A percentile compares a stretch with the other conserved stretches of the same genome.
These are phyloP conservation scores for Dendrocincla tyrannina DNA, from an alignment of 2,797 vertebrate species.

Conservation along the genomic window DNA sequence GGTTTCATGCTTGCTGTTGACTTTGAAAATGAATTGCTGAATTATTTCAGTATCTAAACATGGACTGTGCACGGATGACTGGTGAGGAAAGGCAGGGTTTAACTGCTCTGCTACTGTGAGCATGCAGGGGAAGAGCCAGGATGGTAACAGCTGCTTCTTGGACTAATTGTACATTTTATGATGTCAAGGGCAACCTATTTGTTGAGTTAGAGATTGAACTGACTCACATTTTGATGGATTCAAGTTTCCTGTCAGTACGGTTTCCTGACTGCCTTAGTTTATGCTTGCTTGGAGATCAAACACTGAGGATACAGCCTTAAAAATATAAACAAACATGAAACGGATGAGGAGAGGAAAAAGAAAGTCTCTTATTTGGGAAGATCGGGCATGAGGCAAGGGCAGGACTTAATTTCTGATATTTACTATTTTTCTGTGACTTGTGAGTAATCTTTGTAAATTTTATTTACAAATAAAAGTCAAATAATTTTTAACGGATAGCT, in stretches of 20 bases:
- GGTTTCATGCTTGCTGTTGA: background rate
- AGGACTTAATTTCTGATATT: background rate
- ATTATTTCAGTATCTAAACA: background rate
- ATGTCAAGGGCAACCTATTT: background rate
- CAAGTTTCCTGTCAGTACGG: background rate
- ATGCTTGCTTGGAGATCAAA: background rate
- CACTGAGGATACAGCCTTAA: background rate
- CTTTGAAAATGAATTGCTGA: background rate
- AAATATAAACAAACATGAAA: background rate
- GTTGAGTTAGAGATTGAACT: background rate
- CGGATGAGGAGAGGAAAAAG: background rate
- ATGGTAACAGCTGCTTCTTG: background rate
- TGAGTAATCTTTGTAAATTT: constrained; percentile 1
- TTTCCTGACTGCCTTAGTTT: background rate
- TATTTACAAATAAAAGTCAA: constrained; percentile 34
- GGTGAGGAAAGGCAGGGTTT: background rate
- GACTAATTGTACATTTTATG: background rate
- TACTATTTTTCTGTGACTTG: background rate
- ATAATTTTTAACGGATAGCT: background rate
- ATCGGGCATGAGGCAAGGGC: background rate
- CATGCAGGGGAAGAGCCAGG: background rate
- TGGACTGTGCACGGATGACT: background rate
- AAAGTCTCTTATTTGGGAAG: background rate
- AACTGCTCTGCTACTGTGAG: background rate
- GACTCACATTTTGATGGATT: background rate